Conservation (phyloP, 2,888 invertebrate species). For the Dastarcus helophoroides region DNA sequence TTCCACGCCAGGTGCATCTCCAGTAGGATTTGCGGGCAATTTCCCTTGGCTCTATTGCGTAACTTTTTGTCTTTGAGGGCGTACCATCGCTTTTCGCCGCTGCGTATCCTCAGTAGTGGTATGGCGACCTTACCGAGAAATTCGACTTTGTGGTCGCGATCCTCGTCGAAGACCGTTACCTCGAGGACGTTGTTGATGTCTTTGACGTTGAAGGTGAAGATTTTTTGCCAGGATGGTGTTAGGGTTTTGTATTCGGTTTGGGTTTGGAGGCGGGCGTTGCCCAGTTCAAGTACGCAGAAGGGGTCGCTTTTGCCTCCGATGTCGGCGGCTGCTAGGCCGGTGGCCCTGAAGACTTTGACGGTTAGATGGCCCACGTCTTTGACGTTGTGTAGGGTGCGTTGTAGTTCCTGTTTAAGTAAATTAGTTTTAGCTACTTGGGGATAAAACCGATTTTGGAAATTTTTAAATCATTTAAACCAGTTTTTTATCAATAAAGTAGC, state of each 20-base stretch:
- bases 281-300: slow-evolving; percentile 91
- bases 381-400: slow-evolving; percentile 57
- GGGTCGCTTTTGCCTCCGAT: slow-evolving; percentile 97
- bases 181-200: slow-evolving; percentile 93
- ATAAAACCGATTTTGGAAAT: no score
- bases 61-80: slow-evolving; percentile 93
- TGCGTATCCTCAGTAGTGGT: slow-evolving; percentile 74
- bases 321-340: slow-evolving; percentile 89
- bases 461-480: no score
- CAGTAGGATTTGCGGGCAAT: slow-evolving; percentile 76
- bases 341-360: slow-evolving; percentile 79
- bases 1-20: slow-evolving; percentile 92
- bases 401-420: slow-evolving; percentile 53
- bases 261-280: slow-evolving; percentile 90
- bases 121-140: slow-evolving; percentile 79
- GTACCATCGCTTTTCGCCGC: slow-evolving; percentile 92
- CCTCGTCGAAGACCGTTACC: slow-evolving; percentile 94
- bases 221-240: slow-evolving; percentile 95
- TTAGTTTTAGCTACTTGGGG: no score
- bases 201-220: slow-evolving; percentile 93
- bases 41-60: slow-evolving; percentile 81
- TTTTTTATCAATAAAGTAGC: no score
- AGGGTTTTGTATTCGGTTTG: slow-evolving; percentile 98
- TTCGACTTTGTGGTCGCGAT: slow-evolving; percentile 95
- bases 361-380: slow-evolving; percentile 89